phyloP scores from a whole-genome alignment of 2,797 vertebrate species.

The Champsocephalus esox region DNA sequence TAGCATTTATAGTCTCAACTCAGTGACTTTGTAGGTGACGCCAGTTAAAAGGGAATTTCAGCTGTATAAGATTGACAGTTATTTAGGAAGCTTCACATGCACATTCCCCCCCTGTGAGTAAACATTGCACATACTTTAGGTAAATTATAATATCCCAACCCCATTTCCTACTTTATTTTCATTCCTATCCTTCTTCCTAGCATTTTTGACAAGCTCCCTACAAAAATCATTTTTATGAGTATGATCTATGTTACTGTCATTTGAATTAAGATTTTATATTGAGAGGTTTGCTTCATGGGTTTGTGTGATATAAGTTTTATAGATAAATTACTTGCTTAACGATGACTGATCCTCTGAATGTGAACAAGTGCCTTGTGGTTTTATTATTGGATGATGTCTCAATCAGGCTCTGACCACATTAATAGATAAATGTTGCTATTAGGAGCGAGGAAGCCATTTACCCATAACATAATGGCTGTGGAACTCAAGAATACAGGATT shows the following conservation, averaged over 20 bases:
- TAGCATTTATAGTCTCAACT: slow-evolving; percentile 42
- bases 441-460: slow-evolving; percentile 38
- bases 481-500: slow-evolving; percentile 2
- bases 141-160: slow-evolving; percentile 37
- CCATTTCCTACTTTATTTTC: slow-evolving; percentile 27
- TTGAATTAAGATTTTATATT: slow-evolving; percentile 28
- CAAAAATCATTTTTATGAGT: slow-evolving; percentile 14
- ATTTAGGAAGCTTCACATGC: slow-evolving; percentile 45
- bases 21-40: slow-evolving; percentile 53
- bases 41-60: slow-evolving; percentile 56
- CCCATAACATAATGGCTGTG: slow-evolving; percentile 35
- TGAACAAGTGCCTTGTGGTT: slow-evolving; percentile 37
- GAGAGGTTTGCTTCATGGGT: neutral
- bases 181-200: slow-evolving; percentile 17
- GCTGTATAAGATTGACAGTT: slow-evolving; percentile 41
- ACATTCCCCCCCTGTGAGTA: slow-evolving; percentile 20
- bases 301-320: slow-evolving; percentile 21
- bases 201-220: slow-evolving; percentile 18
- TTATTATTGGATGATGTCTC: slow-evolving; percentile 32
- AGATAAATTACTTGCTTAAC: slow-evolving; percentile 21
- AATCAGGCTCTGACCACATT: slow-evolving; percentile 29
- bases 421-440: slow-evolving; percentile 36
- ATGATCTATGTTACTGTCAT: slow-evolving; percentile 23
- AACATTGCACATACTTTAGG: slow-evolving; percentile 41
- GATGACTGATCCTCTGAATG: slow-evolving; percentile 40